Evolutionary conservation across 2,888 invertebrate genomes (phyloP), one percentile per base, ranked within the genome.

Genomic region (Scaptomyza cyrtandrae): DNA sequence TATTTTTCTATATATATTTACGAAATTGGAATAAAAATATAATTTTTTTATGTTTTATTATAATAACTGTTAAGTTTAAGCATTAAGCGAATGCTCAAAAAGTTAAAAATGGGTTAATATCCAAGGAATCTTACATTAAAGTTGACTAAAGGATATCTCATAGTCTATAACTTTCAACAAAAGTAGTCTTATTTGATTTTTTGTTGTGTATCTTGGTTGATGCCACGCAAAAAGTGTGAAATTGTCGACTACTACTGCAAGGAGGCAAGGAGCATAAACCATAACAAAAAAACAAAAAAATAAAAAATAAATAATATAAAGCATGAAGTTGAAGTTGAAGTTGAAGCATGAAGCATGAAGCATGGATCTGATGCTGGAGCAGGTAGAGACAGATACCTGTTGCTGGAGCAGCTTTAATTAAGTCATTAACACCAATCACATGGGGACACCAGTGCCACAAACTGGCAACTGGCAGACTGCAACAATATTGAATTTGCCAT

Each of bases 391-490:
- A 62, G 19, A 35, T n/a, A n/a, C 19, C 11, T 24, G 31, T 65
- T 53, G 60, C 64, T 46, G 63, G 75, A 69, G 75, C 70, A 74
- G 78, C 80, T 89, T 90, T 90, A 89, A 89, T 89, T 89, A 89
- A 89, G 90, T 89, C 89, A 89, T 89, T 90, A 89, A 89, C 89
- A 89, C 89, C 90, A 89, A 75, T 74, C 80, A 70, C 54, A 79
- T 31, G 46, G 46, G 61, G 64, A 63, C 69, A 54, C 44, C 33
- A 33, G 13, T 41, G 41, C 41, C 16, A 41, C 39, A 35, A 62
- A 55, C 56, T 58, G 58, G 48, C 46, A 24, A 24, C 19, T 19
- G 19, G 19, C 19, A n/a, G n/a, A 24, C 24, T 24, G 24, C 48
- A 57, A 65, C 80, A 86, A 85, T 87, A 85, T 84, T 86, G 83